Conservation (phyloP, 1,140 invertebrate genomes). For the Dysdera silvatica region DNA sequence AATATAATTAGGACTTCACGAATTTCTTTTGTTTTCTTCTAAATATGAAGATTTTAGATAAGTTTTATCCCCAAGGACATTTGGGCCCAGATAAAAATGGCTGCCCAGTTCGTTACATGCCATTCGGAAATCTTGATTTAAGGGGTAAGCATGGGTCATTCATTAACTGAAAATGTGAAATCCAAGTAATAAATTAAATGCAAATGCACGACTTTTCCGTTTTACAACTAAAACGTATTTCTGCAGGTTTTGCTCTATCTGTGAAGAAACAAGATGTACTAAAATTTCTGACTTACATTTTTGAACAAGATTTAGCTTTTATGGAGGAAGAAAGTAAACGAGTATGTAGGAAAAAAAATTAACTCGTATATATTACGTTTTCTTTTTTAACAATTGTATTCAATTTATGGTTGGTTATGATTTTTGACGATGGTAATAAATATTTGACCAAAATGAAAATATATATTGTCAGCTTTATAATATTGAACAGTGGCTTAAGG, state of each 20-base stretch:
- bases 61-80: slow-evolving; percentile 14
- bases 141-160: slow-evolving; percentile 20
- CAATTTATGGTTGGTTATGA: too few relatives aligned
- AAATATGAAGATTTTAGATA: slow-evolving; percentile 16
- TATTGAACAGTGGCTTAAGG: background rate
- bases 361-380: background rate
- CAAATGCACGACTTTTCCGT: too few relatives aligned
- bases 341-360: background rate
- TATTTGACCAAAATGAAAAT: too few relatives aligned
- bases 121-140: slow-evolving; percentile 14
- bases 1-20: too few relatives aligned
- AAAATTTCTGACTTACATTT: slow-evolving; percentile 16
- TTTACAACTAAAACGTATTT: too few relatives aligned
- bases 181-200: too few relatives aligned
- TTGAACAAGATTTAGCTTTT: slow-evolving; percentile 14
- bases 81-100: slow-evolving; percentile 19
- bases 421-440: too few relatives aligned
- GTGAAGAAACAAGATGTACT: slow-evolving; percentile 16
- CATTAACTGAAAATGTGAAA: too few relatives aligned
- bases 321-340: slow-evolving; percentile 16
- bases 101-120: slow-evolving; percentile 12
- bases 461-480: too few relatives aligned
- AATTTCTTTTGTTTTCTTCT: too few relatives aligned
- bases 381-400: background rate
- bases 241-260: slow-evolving; percentile 17